phyloP scores from a whole-genome alignment of 2,113 vertebrate species.

The Cebidichthys violaceus region DNA sequence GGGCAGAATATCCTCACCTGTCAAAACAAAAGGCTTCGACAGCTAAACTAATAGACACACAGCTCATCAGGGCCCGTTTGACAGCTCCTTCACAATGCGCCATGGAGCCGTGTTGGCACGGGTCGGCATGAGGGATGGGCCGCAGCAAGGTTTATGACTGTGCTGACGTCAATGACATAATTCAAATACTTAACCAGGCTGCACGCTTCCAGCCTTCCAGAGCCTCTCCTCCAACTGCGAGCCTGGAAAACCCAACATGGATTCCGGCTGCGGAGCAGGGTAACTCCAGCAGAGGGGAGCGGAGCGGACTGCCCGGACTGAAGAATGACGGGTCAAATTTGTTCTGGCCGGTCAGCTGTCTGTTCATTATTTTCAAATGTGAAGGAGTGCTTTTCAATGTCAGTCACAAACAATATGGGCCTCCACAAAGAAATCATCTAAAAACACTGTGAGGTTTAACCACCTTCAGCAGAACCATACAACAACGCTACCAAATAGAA shows the following conservation, averaged over 20 bases:
- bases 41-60: slow-evolving; percentile 31
- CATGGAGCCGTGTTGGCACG: slow-evolving; percentile 90
- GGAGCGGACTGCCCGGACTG: slow-evolving; percentile 33
- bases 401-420: background rate
- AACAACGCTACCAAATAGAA: no score
- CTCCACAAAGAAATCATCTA: background rate
- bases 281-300: slow-evolving; percentile 45
- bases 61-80: slow-evolving; percentile 78
- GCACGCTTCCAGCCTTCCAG: slow-evolving; percentile 89
- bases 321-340: slow-evolving; percentile 28
- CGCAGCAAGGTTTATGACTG: slow-evolving; percentile 95
- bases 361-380: slow-evolving; percentile 7
- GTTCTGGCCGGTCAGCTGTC: slow-evolving; percentile 17
- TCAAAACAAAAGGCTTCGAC: slow-evolving; percentile 68
- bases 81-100: slow-evolving; percentile 84
- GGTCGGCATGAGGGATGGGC: slow-evolving; percentile 89
- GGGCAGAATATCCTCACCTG: slow-evolving; percentile 37
- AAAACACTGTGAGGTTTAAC: background rate
- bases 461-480: background rate
- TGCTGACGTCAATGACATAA: slow-evolving; percentile 99
- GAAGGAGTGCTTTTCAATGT: background rate
- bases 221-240: slow-evolving; percentile 79
- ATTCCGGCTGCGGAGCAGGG: slow-evolving; percentile 79
- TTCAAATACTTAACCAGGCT: slow-evolving; percentile 98
- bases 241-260: slow-evolving; percentile 85